These are phyloP conservation scores for Platyscapa corneri DNA, from an alignment of 1,140 invertebrate genomes.

Conservation along the genomic window DNA sequence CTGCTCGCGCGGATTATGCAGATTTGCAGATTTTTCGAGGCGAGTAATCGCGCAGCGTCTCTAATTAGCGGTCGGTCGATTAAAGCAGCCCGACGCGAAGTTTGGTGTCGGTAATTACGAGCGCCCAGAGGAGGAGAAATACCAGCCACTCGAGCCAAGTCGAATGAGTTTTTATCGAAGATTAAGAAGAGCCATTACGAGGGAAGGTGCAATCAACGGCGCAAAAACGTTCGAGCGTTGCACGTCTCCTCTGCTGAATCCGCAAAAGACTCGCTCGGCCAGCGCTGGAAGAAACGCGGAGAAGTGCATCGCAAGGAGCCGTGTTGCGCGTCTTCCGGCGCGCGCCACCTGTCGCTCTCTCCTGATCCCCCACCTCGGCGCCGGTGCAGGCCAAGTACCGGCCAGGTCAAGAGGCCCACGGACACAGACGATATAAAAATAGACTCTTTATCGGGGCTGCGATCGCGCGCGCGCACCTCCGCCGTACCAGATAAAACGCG, in stretches of 20 bases:
- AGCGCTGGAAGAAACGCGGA: neutral
- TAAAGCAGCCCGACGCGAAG: too few relatives aligned
- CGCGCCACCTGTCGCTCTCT: constrained; percentile 14
- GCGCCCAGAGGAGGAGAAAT: neutral
- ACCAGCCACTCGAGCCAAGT: neutral
- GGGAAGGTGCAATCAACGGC: neutral
- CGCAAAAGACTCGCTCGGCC: neutral
- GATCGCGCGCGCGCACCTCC: neutral
- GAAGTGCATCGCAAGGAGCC: neutral
- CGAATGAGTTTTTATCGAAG: neutral
- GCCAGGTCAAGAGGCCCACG: neutral
- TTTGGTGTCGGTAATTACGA: too few relatives aligned
- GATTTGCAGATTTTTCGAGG: too few relatives aligned
- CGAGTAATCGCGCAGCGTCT: too few relatives aligned
- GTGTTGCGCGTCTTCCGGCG: neutral
- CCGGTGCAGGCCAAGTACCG: neutral
- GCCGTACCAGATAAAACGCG: neutral
- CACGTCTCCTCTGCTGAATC: neutral
- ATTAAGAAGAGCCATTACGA: neutral
- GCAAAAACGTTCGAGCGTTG: neutral
- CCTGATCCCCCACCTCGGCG: neutral
- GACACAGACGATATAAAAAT: constrained; percentile 8
- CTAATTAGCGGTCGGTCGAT: too few relatives aligned
- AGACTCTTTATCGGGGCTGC: constrained; percentile 14
- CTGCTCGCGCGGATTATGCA: too few relatives aligned